A percentile compares a stretch with the other conserved stretches of the same genome.
phyloP scores from a whole-genome alignment of 2,113 vertebrate species.

The Neotragus moschatus region DNA sequence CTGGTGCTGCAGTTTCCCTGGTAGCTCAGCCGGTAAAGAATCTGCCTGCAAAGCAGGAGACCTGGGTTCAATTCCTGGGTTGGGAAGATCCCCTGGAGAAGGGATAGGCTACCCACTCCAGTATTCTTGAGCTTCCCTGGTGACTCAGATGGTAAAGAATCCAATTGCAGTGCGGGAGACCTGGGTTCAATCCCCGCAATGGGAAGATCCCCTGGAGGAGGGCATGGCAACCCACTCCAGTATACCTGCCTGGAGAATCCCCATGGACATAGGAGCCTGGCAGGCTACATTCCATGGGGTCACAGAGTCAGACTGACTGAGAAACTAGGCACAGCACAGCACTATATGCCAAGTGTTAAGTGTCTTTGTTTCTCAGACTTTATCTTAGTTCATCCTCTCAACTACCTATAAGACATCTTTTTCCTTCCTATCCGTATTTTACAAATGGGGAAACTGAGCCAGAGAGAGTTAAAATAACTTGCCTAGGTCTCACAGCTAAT shows the following conservation, averaged over 20 bases:
- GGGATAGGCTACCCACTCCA: not conserved
- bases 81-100: not conserved
- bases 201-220: not conserved
- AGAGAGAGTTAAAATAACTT: not conserved
- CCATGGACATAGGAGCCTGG: not conserved
- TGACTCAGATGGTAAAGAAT: not conserved
- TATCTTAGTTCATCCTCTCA: not conserved
- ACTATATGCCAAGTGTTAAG: not conserved
- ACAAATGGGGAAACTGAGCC: not conserved
- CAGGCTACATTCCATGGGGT: not conserved
- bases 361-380: not conserved
- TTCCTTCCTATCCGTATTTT: not conserved
- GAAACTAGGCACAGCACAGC: not conserved
- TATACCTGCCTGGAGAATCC: not conserved
- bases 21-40: not conserved
- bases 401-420: not conserved
- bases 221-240: not conserved
- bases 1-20: rapidly evolving
- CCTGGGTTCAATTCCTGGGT: not conserved
- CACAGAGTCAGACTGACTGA: not conserved
- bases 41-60: not conserved
- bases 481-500: not conserved
- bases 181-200: not conserved
- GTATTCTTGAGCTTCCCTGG: not conserved
- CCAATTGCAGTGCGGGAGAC: not conserved